These are phyloP conservation scores for Athrips mouffetella DNA, from an alignment of 2,888 invertebrate genomes.

Conservation along the genomic window DNA sequence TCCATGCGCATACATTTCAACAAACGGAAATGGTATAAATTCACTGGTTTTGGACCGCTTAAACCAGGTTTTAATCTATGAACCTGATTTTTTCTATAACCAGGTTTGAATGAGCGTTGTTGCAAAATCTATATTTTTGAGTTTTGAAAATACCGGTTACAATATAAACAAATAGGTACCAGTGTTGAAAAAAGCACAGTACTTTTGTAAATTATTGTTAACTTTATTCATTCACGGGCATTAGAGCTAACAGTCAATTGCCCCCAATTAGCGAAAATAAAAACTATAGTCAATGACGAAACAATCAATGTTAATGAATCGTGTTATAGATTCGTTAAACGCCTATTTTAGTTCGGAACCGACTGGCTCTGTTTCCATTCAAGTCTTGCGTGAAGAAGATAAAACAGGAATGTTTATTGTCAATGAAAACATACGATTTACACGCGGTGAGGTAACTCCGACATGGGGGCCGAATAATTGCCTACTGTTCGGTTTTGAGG, in stretches of 20 bases:
- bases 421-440: conserved; percentile 20
- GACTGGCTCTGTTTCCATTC: conserved; percentile 13
- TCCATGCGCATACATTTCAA: too few relatives aligned
- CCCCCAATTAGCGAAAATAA: conserved; percentile 66
- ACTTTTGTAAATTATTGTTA: too few relatives aligned
- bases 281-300: conserved; percentile 64
- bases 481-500: conserved; percentile 15
- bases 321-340: conserved; percentile 42
- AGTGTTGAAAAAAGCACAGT: too few relatives aligned
- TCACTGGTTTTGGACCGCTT: too few relatives aligned
- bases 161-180: too few relatives aligned
- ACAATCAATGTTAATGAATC: conserved; percentile 61
- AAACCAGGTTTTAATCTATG: too few relatives aligned
- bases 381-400: conserved; percentile 10
- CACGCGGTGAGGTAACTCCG: conserved; percentile 21
- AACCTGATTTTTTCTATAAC: too few relatives aligned
- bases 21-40: too few relatives aligned
- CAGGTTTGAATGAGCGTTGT: too few relatives aligned
- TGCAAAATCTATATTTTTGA: too few relatives aligned
- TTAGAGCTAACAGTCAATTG: conserved; percentile 58
- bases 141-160: too few relatives aligned
- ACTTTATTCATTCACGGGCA: conserved; percentile 43
- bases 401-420: conserved; percentile 14
- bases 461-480: conserved; percentile 40
- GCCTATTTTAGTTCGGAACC: background rate